Base-by-base conservation (phyloP, 2,888 invertebrate species). In the Drosophila suboccidentalis region DNA sequence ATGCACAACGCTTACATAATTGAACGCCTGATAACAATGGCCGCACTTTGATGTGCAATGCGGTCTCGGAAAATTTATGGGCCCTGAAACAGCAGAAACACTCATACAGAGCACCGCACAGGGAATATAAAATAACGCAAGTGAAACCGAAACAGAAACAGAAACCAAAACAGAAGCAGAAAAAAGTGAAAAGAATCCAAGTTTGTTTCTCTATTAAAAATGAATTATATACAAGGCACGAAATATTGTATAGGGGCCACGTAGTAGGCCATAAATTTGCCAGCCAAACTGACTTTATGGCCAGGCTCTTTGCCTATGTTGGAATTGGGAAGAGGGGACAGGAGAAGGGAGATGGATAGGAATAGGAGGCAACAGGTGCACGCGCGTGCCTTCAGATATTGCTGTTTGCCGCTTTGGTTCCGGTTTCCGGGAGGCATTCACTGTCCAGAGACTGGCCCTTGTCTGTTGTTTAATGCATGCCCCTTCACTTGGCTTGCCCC, bases 401-500 rank as follows among this genome's bases (percentile, higher is more conserved):
- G 58, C 64, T 74, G 78, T 68, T 76, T 74, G 50, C 74, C 58
- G 74, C 74, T 39, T 53, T 41, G 58, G 62, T 65, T 68, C 74
- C 58, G 64, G 71, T 46, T 75, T 70, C 70, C 76, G 58, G 65
- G 62, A 38, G 78, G 60, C 65, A 62, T 71, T 66, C 75, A 60
- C 36, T 80, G 83, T 72, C 85, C 87, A 87, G 87, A 85, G 80
- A 82, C 87, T 79, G 83, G 78, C 82, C 78, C 85, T 67, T 75
- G 84, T 87, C 88, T 88, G 74, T 72, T 86, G 65, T 86, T 86
- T 88, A 83, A 83, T 83, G 87, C 82, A 83, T 83, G 81, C 74
- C 70, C 81, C 81, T 81, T 82, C 78, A 80, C 78, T 66, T 77
- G 82, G 17, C 75, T 47, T 36, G 67, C 70, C 72, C 68, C 51